Evolutionary conservation across 2,113 vertebrate genomes (phyloP), one percentile per base, ranked within the genome.

Genomic region (Alaudala cheleensis): DNA sequence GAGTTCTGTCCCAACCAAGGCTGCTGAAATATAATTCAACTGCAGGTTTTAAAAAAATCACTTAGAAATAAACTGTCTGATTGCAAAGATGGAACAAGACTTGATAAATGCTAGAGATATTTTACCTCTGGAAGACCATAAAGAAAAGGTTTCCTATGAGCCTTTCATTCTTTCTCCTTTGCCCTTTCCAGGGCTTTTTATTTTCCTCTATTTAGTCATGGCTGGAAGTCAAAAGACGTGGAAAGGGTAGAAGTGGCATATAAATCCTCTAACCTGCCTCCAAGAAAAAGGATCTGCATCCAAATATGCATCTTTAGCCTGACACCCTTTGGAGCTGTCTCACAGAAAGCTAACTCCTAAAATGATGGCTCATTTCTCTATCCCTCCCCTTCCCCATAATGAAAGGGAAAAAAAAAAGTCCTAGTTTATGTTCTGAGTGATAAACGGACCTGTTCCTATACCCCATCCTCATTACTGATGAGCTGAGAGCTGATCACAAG

Each of bases 91-190:
- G 40, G 62, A 77, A 82, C 10, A 67, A 77, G 34, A 56, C 23
- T 90, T 90, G 74, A 88, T 86, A 95, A 88, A 88, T 86, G 31
- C 34, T 86, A 21, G 44, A 92, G 51, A 83, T 86, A 70, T 71
- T 81, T 93, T 88, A 78, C 40, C 40, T 71, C 56, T 74, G 45
- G 37, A 90, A 91, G 40, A 79, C 53, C 12, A 84, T 61, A 91
- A 92, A 71, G 33, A 83, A 77, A 87, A 92, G 34, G 26, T 64
- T 95, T 94, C 40, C 40, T 88, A 12, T 34, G 25, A 86, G 7
- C 23, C 34, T 88, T 90, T 73, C 51, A 60, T 88, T 93, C 67
- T 58, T 88, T 70, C 60, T 90, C 23, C 44, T 83, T 90, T 95
- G 58, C 60, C 39, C 74, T 97, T 95, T 90, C 58, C 44, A 78